Conservation (phyloP, 1,140 invertebrate species). For the Drosophila tsacasi region DNA sequence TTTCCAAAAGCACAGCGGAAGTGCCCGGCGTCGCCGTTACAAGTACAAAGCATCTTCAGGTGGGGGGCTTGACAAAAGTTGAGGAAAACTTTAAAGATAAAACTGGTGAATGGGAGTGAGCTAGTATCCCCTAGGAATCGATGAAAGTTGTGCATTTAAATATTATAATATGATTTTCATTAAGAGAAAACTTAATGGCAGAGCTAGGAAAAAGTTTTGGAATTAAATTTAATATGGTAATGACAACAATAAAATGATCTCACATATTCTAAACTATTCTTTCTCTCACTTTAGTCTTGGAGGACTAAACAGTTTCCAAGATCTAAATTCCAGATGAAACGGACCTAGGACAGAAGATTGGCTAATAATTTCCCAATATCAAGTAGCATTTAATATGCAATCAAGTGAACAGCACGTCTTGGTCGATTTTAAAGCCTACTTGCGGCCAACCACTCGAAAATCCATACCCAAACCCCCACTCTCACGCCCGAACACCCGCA, state of each 20-base stretch:
- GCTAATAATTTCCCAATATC: conserved; percentile 1
- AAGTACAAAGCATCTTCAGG: conserved; percentile 21
- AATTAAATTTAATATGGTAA: neutral
- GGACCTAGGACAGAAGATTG: neutral
- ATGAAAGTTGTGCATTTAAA: conserved; percentile 19
- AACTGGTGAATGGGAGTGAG: conserved; percentile 29
- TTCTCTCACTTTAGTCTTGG: neutral
- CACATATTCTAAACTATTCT: neutral
- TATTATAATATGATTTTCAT: conserved; percentile 6
- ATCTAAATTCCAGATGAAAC: no score
- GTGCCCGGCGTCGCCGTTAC: conserved; percentile 24
- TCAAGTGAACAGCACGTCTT: conserved; percentile 24
- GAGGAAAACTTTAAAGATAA: conserved; percentile 75
- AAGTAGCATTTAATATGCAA: conserved; percentile 26
- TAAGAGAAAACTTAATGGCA: neutral
- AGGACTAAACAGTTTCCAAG: no score
- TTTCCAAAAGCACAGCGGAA: conserved; percentile 29
- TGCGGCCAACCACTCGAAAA: conserved; percentile 17
- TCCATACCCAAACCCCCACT: neutral
- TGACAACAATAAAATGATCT: neutral
- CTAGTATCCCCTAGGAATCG: conserved; percentile 1
- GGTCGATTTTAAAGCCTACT: conserved; percentile 40
- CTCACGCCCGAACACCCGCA: conserved; percentile 3
- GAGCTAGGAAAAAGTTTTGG: neutral
- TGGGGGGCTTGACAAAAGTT: conserved; percentile 32